Conservation (phyloP, 2,113 vertebrate species). For the Callipepla californica region DNA sequence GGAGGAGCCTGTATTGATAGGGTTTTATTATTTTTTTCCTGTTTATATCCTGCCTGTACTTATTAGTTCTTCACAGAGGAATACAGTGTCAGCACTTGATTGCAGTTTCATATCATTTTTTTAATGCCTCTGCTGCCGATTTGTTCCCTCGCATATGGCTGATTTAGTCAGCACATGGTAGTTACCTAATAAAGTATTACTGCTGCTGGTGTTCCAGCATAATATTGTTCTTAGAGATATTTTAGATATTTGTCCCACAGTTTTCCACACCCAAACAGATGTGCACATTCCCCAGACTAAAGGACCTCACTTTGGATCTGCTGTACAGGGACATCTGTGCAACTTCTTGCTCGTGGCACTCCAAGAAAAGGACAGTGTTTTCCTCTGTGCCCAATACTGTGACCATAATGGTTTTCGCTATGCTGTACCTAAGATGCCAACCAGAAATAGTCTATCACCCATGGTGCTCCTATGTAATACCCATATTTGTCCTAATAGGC, state of each 20-base stretch:
- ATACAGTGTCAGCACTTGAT: constrained; percentile 4
- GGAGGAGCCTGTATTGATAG: constrained; percentile 27
- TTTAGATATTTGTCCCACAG: not conserved
- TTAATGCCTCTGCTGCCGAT: not conserved
- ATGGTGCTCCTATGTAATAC: not conserved
- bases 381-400: not conserved
- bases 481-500: not conserved
- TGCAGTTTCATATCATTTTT: not conserved
- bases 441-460: not conserved
- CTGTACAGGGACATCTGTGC: not conserved
- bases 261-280: not conserved
- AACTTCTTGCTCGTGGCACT: not conserved
- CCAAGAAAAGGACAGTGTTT: not conserved
- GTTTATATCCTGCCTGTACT: constrained; percentile 49
- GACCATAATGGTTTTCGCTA: not conserved
- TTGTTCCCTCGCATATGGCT: not conserved
- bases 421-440: not conserved
- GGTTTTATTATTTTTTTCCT: not conserved
- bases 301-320: not conserved
- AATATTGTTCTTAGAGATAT: not conserved
- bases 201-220: not conserved
- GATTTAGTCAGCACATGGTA: not conserved
- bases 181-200: not conserved
- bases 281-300: not conserved
- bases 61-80: constrained; percentile 10